phyloP scores from a whole-genome alignment of 2,888 invertebrate genomes.

The Phyllotreta cruciferae region DNA sequence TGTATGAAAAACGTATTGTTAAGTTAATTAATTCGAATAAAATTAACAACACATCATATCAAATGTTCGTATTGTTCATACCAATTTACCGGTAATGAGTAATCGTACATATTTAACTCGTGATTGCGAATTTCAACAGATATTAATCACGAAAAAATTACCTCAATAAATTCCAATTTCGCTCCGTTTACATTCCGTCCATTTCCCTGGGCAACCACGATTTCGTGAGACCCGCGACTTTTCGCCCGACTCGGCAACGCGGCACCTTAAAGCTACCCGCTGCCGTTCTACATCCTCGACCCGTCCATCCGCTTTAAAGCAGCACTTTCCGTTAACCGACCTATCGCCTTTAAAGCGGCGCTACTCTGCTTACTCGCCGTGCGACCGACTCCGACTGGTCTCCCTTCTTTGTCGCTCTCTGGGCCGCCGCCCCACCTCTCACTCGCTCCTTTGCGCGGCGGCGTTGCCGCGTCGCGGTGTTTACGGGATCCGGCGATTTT shows the following conservation, averaged over 20 bases:
- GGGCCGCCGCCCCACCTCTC: slow-evolving; percentile 9
- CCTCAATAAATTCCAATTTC: no score
- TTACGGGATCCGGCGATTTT: not conserved
- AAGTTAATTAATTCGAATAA: no score
- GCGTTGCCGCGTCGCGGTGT: not conserved
- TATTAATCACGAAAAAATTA: not conserved
- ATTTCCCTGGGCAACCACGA: no score
- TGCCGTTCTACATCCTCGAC: slow-evolving; percentile 29
- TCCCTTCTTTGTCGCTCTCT: slow-evolving; percentile 20
- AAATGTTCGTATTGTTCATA: no score
- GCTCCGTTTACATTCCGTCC: no score
- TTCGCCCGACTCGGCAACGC: slow-evolving; percentile 18
- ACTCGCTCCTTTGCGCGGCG: slow-evolving; percentile 12
- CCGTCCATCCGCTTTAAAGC: slow-evolving; percentile 37
- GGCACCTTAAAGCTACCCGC: slow-evolving; percentile 35
- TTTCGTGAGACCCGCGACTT: not conserved
- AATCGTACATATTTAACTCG: no score
- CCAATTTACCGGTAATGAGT: no score
- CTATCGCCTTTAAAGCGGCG: slow-evolving; percentile 49
- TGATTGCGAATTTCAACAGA: no score
- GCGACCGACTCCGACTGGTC: slow-evolving; percentile 40
- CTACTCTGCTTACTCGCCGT: slow-evolving; percentile 37
- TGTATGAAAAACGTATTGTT: no score
- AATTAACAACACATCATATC: no score
- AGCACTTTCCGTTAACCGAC: slow-evolving; percentile 29